Base-by-base conservation (phyloP, 2,797 vertebrate species). In the Hephaestus fuliginosus region DNA sequence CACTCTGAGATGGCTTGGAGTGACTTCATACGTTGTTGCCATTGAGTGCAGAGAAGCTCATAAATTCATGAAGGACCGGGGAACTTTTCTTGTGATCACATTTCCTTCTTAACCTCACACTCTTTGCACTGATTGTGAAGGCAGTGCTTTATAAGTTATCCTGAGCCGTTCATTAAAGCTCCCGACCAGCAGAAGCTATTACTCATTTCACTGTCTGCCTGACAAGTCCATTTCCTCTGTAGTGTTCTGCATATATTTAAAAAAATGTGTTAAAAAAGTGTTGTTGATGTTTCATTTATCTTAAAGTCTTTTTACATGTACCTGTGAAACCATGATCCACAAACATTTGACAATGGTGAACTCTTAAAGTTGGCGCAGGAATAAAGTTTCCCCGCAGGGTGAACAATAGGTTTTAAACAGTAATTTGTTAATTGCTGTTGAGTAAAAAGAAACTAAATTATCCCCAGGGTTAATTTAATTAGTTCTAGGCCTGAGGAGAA, bases 391-490 rank as follows among this genome's bases (percentile, higher is more conserved):
- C 62, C 64, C 7, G 22, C 62, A 68, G 76, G 66, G 28, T 56
- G 58, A 81, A 73, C 28, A 63, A 67, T 61, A 44, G 69, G 25
- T 69, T 80, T 85, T 68, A 75, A 75, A 78, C 55, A 58, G 55
- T 66, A 44, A 68, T 83, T 80, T 78, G 73, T 72, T 86, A 82
- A 86, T 89, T 86, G 79, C 66, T 76, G 70, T 82, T 73, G 64
- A 73, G 74, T 78, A 70, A 55, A 58, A 83, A 53, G 53, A 33
- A 85, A 65, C 53, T 17, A 63, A 73, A 82, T 86, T 76, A 82
- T 80, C 85, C 86, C 28, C 49, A 18, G 82, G 85, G 80, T 81
- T 83, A 66, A 77, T 81, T 82, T 78, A 88, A 88, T 86, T 86
- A 76, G 68, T 15, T 18, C 12, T 5, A 49, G 28, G 77, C 86